Percentiles rank a stretch among this genome's conserved stretches.
phyloP scores from a whole-genome alignment of 1,140 invertebrate species.

The Drosophila varians region DNA sequence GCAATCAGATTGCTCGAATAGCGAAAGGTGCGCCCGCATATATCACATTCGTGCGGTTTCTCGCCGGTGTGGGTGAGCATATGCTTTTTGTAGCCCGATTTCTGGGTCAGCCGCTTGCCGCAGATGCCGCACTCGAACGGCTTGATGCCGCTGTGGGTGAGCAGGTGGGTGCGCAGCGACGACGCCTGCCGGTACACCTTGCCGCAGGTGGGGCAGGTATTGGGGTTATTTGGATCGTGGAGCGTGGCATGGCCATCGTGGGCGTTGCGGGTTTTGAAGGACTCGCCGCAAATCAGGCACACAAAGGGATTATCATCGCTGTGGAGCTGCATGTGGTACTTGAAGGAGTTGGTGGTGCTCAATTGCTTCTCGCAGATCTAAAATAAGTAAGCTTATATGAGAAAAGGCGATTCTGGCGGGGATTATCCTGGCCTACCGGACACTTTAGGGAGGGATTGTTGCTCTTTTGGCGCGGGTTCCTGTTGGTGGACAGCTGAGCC shows the following conservation, averaged over 20 bases:
- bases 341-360: slow-evolving; percentile 67
- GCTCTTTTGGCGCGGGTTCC: slow-evolving; percentile 1
- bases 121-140: slow-evolving; percentile 61
- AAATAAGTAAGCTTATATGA: neutral
- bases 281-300: slow-evolving; percentile 55
- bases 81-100: slow-evolving; percentile 72
- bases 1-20: slow-evolving; percentile 77
- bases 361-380: slow-evolving; percentile 66
- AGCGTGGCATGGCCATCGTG: slow-evolving; percentile 63
- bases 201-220: slow-evolving; percentile 50
- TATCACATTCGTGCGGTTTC: slow-evolving; percentile 59
- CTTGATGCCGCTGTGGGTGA: slow-evolving; percentile 61
- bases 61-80: slow-evolving; percentile 74
- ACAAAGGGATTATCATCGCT: slow-evolving; percentile 62
- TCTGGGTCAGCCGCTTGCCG: slow-evolving; percentile 71
- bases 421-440: slow-evolving; percentile 4
- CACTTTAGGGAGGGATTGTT: slow-evolving; percentile 43
- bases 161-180: slow-evolving; percentile 55
- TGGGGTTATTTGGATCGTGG: slow-evolving; percentile 62
- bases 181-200: slow-evolving; percentile 65
- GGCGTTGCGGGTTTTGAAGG: slow-evolving; percentile 72
- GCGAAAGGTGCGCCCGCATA: slow-evolving; percentile 52
- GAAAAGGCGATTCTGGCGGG: too few species aligned
- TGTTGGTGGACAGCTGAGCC: neutral
- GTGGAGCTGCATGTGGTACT: slow-evolving; percentile 81